Conservation (phyloP, 2,113 vertebrate genomes). For the Austrofundulus limnaeus region DNA sequence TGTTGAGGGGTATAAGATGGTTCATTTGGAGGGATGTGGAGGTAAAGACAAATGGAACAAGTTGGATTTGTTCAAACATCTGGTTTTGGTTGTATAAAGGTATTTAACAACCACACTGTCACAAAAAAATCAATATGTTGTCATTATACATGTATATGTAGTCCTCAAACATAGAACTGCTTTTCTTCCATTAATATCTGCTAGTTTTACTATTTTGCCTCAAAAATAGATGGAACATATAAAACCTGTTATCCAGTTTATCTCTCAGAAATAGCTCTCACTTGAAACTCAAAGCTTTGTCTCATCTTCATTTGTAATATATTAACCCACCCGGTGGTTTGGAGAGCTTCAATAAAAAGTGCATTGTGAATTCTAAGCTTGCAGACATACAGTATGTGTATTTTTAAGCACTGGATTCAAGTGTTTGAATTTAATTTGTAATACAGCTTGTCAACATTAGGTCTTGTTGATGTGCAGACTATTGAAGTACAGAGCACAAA, state of each 20-base stretch:
- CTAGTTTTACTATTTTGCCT: background rate
- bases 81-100: background rate
- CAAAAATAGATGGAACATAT: background rate
- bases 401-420: too few species aligned
- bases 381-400: too few species aligned
- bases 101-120: conserved; percentile 38
- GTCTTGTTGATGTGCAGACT: too few species aligned
- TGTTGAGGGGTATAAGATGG: background rate
- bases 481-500: too few species aligned
- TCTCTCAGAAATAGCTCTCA: too few species aligned
- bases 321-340: too few species aligned
- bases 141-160: conserved; percentile 29
- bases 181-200: too few species aligned
- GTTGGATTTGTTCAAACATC: conserved; percentile 17
- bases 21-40: conserved; percentile 9
- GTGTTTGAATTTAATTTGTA: too few species aligned
- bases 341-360: too few species aligned
- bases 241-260: too few species aligned
- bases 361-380: too few species aligned
- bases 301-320: background rate
- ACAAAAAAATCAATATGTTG: conserved; percentile 22
- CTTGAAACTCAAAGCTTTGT: background rate
- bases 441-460: too few species aligned
- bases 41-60: conserved; percentile 1
- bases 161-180: background rate